These are phyloP conservation scores for Drosophila merina DNA, from an alignment of 2,888 invertebrate species.

Conservation along the genomic window DNA sequence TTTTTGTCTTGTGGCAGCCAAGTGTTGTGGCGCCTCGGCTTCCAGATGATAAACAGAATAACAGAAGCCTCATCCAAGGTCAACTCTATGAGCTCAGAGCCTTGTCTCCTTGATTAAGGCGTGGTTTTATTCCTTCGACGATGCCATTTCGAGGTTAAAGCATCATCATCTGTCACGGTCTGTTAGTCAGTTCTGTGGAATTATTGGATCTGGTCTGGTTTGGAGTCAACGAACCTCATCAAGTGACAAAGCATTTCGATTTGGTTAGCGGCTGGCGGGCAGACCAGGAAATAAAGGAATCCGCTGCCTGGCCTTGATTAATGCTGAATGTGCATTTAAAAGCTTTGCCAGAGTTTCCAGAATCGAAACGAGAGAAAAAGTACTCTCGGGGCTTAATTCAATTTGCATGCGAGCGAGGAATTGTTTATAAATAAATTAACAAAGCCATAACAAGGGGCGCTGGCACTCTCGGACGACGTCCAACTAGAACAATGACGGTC, in stretches of 20 bases:
- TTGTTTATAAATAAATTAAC: constrained; percentile 60
- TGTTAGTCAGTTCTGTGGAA: constrained; percentile 31
- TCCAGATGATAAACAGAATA: constrained; percentile 27
- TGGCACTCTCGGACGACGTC: constrained; percentile 22
- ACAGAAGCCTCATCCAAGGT: constrained; percentile 34
- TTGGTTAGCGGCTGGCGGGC: constrained; percentile 16
- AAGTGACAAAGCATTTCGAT: constrained; percentile 40
- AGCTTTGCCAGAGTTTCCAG: constrained; percentile 12
- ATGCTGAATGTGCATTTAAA: constrained; percentile 49
- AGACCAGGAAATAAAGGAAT: constrained; percentile 44
- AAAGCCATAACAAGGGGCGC: constrained; percentile 46
- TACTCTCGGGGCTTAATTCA: constrained; percentile 58
- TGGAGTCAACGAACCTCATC: constrained; percentile 57
- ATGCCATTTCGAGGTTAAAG: constrained; percentile 24
- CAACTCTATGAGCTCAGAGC: constrained; percentile 3
- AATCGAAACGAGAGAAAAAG: constrained; percentile 17
- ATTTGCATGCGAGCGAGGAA: constrained; percentile 51
- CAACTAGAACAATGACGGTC: constrained; percentile 57
- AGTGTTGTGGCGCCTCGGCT: constrained; percentile 26
- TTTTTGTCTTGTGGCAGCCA: constrained; percentile 1
- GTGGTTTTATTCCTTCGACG: not conserved
- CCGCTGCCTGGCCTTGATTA: constrained; percentile 60
- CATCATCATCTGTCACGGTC: constrained; percentile 27
- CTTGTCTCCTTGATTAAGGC: not conserved
- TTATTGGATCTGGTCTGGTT: constrained; percentile 3